phyloP scores from a whole-genome alignment of 1,140 invertebrate species.

The Calosoma granatense region DNA sequence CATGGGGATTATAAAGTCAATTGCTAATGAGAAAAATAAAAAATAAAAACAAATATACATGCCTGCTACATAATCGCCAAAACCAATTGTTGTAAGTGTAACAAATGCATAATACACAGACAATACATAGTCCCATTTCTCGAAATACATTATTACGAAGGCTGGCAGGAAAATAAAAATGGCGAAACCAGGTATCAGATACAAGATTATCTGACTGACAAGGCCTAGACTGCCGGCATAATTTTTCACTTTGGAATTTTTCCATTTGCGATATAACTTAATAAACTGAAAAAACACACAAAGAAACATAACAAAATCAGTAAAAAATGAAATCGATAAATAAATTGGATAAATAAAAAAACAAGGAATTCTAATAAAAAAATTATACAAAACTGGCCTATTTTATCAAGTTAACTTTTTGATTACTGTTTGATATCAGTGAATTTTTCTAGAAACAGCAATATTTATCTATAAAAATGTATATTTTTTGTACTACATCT shows the following conservation, averaged over 20 bases:
- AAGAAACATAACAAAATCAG: slow-evolving; percentile 10
- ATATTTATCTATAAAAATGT: no score
- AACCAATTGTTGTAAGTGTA: slow-evolving; percentile 87
- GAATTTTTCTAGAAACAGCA: no score
- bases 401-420: no score
- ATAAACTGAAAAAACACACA: slow-evolving; percentile 51
- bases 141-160: slow-evolving; percentile 76
- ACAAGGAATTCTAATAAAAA: no score
- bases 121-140: slow-evolving; percentile 83
- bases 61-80: slow-evolving; percentile 81
- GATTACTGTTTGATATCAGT: no score
- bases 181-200: slow-evolving; percentile 73
- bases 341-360: no score
- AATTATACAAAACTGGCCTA: no score
- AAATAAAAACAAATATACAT: no score
- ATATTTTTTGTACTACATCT: no score
- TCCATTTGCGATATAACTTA: slow-evolving; percentile 63
- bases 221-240: slow-evolving; percentile 59
- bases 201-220: slow-evolving; percentile 64
- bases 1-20: no score
- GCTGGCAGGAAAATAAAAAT: slow-evolving; percentile 91
- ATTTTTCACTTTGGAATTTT: slow-evolving; percentile 55
- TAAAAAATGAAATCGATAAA: not conserved
- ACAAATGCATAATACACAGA: slow-evolving; percentile 88
- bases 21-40: no score